A percentile compares a stretch with the other conserved stretches of the same genome.
phyloP scores from a whole-genome alignment of 37 sponge, comb jelly and placozoan genomes.

The Amphimedon queenslandica region DNA sequence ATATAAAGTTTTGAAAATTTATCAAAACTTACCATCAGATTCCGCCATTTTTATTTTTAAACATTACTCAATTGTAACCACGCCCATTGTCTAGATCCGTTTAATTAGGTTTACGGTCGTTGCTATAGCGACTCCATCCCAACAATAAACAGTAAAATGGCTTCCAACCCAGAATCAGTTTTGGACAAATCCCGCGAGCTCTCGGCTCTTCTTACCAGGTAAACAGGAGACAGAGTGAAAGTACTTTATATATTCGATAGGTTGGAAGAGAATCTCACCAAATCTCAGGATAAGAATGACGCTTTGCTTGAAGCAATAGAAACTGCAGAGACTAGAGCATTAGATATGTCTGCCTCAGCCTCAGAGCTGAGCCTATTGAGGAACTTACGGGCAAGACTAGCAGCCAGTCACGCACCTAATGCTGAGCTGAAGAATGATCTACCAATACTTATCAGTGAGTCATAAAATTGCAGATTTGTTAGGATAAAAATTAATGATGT shows the following conservation, averaged over 20 bases:
- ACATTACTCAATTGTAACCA: no score
- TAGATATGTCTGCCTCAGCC: slow-evolving; percentile 3
- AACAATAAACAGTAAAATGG: not conserved
- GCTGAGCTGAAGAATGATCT: slow-evolving; percentile 64
- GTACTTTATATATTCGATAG: not conserved
- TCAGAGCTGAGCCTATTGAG: slow-evolving; percentile 49
- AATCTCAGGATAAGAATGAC: slow-evolving; percentile 68
- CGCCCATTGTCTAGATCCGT: no score
- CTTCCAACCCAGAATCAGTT: not conserved
- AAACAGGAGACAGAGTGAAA: not conserved
- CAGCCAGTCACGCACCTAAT: slow-evolving; percentile 77
- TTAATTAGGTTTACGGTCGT: no score
- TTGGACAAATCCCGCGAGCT: slow-evolving; percentile 14
- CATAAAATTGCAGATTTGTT: not conserved
- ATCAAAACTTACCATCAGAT: no score
- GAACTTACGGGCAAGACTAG: slow-evolving; percentile 71
- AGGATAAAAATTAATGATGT: no score
- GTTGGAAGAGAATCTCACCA: slow-evolving; percentile 51
- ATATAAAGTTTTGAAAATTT: no score
- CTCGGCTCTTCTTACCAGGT: slow-evolving; percentile 21
- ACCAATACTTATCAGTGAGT: slow-evolving; percentile 33
- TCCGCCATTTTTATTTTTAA: no score
- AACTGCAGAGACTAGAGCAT: slow-evolving; percentile 51
- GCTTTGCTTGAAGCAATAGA: slow-evolving; percentile 74
- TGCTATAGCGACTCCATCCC: no score